Evolutionary conservation across 2,888 invertebrate species (phyloP), one percentile per base, ranked within the genome.

Genomic region (Drosophila kanekoi): DNA sequence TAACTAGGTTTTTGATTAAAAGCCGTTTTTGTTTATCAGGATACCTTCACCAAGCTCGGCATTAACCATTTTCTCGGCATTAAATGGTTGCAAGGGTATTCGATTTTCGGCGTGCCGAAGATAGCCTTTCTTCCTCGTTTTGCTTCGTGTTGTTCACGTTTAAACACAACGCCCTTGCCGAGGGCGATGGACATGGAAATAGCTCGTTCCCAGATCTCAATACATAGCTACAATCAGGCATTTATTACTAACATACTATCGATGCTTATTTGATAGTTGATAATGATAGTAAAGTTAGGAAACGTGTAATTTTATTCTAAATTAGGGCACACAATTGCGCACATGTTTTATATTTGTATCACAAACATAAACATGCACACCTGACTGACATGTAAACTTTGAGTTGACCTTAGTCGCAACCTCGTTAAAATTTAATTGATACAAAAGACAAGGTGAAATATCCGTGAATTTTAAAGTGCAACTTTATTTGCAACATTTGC

Each of bases 321-420:
- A 4, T 32, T 16, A 1, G 11, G 11, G 1, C 33, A 1, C 13
- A 11, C 11, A 35, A 35, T 11, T 11, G 33, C 11, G 11, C 3
- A 35, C 35, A 13, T 13, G 10, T 35, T 8, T 28, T 28, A 28
- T 28, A 28, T 8, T 14, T 8, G 9, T 14, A 38, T 16, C 9
- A 16, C 11, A 33, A 33, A 33, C 38, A 11, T 2, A 37, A 9
- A 3, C 13, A 47, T 18, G 32, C 6, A 18, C 37, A 8, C n/a
- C 13, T n/a, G 5, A 38, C 9, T 43, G 5, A 2, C 13, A 41
- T 57, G 41, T 54, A 68, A 51, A 67, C 44, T 54, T 45, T n/a
- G 58, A 10, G 16, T 37, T 51, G 54, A 56, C 56, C 60, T 60
- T 20, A 23, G 35, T 33, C 20, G 43, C 20, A 35, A 35, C 13